These are phyloP conservation scores for Corapipo altera DNA, from an alignment of 2,113 vertebrate species.

Conservation along the genomic window DNA sequence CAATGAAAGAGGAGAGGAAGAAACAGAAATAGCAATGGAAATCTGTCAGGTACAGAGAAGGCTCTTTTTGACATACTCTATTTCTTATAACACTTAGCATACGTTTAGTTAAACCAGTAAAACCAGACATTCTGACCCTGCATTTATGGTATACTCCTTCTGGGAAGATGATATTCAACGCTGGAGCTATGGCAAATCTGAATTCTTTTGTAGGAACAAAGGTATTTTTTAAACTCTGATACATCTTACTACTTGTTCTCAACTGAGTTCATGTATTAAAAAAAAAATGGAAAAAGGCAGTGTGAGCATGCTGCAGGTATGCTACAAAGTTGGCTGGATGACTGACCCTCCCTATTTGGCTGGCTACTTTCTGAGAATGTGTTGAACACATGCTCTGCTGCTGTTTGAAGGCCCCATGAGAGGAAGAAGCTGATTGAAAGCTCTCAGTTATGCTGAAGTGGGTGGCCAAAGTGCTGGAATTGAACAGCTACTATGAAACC, in stretches of 20 bases:
- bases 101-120: background rate
- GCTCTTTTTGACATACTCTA: background rate
- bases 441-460: conserved; percentile 69
- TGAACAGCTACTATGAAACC: conserved; percentile 85
- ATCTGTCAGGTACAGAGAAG: background rate
- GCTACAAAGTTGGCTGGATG: background rate
- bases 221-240: background rate
- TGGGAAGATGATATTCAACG: background rate
- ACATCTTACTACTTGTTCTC: background rate
- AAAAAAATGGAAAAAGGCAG: background rate
- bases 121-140: background rate
- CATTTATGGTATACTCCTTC: background rate
- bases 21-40: background rate
- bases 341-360: conserved; percentile 53
- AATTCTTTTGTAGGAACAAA: background rate
- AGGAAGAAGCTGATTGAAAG: conserved; percentile 68
- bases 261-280: background rate
- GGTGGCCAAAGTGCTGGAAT: conserved; percentile 74
- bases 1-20: background rate
- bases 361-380: conserved; percentile 35
- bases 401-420: conserved; percentile 61
- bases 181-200: background rate
- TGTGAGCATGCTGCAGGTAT: background rate
- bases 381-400: conserved; percentile 71
- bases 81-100: background rate